phyloP scores from a whole-genome alignment of 2,113 vertebrate species.

The Connochaetes taurinus region DNA sequence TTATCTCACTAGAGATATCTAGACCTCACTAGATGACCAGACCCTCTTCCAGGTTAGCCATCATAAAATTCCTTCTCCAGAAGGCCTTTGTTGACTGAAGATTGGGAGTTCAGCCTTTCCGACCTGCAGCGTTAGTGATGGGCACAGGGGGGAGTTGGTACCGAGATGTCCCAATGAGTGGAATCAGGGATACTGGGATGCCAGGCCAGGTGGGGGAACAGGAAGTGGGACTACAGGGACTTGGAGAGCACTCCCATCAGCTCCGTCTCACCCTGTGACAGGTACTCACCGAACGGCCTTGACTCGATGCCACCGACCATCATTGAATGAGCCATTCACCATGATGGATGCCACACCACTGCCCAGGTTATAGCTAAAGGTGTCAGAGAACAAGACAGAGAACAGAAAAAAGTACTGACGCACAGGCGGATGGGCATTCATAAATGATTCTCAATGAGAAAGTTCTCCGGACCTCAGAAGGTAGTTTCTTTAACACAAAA shows the following conservation, averaged over 20 bases:
- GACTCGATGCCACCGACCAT: slow-evolving; percentile 94
- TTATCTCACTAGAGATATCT: background rate
- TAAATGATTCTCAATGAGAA: background rate
- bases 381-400: background rate
- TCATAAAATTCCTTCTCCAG: background rate
- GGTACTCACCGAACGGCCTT: slow-evolving; percentile 90
- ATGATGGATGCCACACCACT: slow-evolving; percentile 85
- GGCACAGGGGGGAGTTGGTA: background rate
- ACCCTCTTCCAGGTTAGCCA: background rate
- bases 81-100: background rate
- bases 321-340: slow-evolving; percentile 91
- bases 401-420: background rate
- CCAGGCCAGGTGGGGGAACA: background rate
- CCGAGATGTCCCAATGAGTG: background rate
- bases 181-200: background rate
- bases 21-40: background rate
- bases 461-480: background rate
- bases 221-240: background rate
- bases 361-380: slow-evolving; percentile 92
- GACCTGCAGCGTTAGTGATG: background rate
- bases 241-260: rapidly evolving
- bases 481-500: background rate
- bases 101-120: background rate
- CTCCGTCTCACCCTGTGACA: rapidly evolving
- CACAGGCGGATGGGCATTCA: background rate